Evolutionary conservation across 2,113 vertebrate genomes (phyloP), one percentile per base, ranked within the genome.

Genomic region (Tympanuchus pallidicinctus): DNA sequence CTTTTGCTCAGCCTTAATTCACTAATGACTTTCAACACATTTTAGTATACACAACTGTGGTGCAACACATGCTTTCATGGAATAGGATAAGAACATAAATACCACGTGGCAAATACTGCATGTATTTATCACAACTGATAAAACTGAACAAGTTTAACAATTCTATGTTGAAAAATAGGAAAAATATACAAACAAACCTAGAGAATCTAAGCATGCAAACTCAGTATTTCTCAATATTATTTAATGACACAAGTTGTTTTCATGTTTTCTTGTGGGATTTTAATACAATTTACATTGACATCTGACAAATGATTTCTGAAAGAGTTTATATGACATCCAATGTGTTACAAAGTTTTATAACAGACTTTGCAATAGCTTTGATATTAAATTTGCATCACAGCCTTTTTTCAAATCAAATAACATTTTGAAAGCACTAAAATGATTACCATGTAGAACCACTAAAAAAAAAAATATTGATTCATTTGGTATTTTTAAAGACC

Each of bases 381-480:
- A 76, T 91, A 94, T 93, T 84, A 88, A 88, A 76, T 67, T 95
- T 91, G 59, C 77, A 82, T 79, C 45, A 50, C 10, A 48, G 28
- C n/a, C 40, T 84, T 76, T 91, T 93, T 93, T 20, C 19, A 82
- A 84, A 71, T 60, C 25, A 48, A 90, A 84, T 72, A 79, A 28
- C 13, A 86, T 65, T 86, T 81, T 72, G 50, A 94, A 90, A 95
- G 6, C 24, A 82, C 71, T 76, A 84, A 94, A 94, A 94, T 45
- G 21, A 92, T 89, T 94, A 73, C 47, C n/a, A 75, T 32, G 52
- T 47, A 89, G 71, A 82, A 80, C 30, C 72, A 78, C 57, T 65
- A 16, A 20, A 66, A 48, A 14, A 48, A 14, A 48, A 88, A 69
- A 59, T 57, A 43, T 34, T 21, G 85, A 92, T 93, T 65, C 3